Conservation (phyloP, 1,140 invertebrate genomes). For the Drosophila saltans region DNA sequence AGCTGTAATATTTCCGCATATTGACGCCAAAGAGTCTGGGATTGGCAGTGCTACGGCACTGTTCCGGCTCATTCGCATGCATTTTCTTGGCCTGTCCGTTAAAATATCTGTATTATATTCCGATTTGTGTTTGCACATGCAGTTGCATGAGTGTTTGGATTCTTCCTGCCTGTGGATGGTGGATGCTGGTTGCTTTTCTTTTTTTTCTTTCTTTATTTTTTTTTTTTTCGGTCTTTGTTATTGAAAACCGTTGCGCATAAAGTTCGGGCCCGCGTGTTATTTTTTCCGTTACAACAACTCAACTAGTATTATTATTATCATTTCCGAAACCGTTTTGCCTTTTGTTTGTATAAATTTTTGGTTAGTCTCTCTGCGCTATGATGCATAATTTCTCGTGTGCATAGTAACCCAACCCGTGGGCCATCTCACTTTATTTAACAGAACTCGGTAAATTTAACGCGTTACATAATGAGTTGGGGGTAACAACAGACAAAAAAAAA, state of each 20-base stretch:
- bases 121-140: not conserved
- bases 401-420: no score
- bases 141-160: not conserved
- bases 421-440: constrained; percentile 4
- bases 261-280: not conserved
- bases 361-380: not conserved
- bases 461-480: constrained; percentile 16
- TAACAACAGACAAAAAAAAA: not conserved
- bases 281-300: constrained; percentile 18
- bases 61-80: constrained; percentile 15
- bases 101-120: not conserved
- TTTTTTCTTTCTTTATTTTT: constrained; percentile 1
- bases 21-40: constrained; percentile 17
- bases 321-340: constrained; percentile 15
- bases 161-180: not conserved
- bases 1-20: constrained; percentile 46
- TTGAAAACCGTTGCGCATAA: constrained; percentile 25
- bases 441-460: constrained; percentile 18
- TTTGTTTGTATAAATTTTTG: constrained; percentile 11
- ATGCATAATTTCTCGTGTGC: constrained; percentile 1
- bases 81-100: constrained; percentile 17
- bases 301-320: constrained; percentile 34
- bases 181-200: not conserved
- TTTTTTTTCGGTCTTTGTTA: constrained; percentile 1
- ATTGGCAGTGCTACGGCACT: constrained; percentile 19